Base-by-base conservation (phyloP, 2,888 invertebrate genomes). In the Hymenopus coronatus region DNA sequence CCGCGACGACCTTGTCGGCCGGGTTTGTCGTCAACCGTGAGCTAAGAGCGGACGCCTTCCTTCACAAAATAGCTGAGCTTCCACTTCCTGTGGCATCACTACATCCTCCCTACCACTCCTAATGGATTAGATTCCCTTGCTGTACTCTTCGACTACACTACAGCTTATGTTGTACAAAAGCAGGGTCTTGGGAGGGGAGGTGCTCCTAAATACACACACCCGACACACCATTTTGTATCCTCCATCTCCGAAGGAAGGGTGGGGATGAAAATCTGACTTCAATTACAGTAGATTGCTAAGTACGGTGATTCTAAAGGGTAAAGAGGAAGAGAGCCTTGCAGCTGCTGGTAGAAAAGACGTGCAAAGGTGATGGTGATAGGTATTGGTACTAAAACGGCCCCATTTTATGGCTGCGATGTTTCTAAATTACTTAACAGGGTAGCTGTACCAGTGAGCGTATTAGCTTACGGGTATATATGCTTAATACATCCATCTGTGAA, bases 251-350 rank as follows among this genome's bases (percentile, higher is more conserved):
- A 88, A 70, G 54, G 54, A 70, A 6, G 54, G 20, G 14, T 70
- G 54, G 54, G 54, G 54, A 70, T 70, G 89, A 89, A 89, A 89
- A 88, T 89, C 89, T 89, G 85, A 88, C 85, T 89, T 85, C 89
- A 89, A 89, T 89, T 89, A 89, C 88, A 85, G 85, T 86, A 89
- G 88, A 89, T 89, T 89, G 89, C 89, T 87, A 82, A 82, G 82
- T n/a, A 70, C 20, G 54, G 82, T 82, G 82, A 87, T 87, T 82
- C 82, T 82, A n/a, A 70, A 70, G 54, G 54, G 54, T 70, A 70
- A 70, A 70, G 54, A 70, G 54, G 54, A 70, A 70, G 4, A 70
- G 54, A 9, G 40, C 40, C 40, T 12, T 12, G 40, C 40, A 40
- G 40, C 40, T 40, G 40, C 40, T 70, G 54, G 54, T 70, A 70